phyloP scores from a whole-genome alignment of 1,140 invertebrate species.

The Polypedilum vanderplanki region DNA sequence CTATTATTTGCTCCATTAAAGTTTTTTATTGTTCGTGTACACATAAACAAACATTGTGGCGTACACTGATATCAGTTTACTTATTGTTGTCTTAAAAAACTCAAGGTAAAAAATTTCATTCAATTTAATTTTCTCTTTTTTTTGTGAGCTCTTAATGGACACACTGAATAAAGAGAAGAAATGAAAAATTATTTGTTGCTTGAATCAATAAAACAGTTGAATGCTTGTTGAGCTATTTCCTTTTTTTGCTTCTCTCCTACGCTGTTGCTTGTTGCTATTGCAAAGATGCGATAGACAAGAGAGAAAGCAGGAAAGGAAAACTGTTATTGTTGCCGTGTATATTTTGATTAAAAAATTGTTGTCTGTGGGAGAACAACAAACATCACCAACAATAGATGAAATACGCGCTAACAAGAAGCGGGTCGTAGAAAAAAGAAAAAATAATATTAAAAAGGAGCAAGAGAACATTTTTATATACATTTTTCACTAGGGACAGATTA shows the following conservation, averaged over 20 bases:
- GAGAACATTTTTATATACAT: no score
- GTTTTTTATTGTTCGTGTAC: no score
- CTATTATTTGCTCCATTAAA: no score
- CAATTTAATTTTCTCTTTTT: conserved; percentile 28
- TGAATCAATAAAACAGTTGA: conserved; percentile 26
- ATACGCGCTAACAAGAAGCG: neutral
- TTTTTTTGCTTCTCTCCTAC: neutral
- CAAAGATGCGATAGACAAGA: neutral
- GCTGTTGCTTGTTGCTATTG: neutral
- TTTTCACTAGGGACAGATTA: neutral
- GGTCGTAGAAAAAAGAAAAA: no score
- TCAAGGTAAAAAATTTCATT: no score
- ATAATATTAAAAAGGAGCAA: no score
- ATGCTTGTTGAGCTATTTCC: neutral
- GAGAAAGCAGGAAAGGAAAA: neutral
- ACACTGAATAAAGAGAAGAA: neutral
- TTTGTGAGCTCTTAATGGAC: conserved; percentile 22
- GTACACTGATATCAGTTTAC: no score
- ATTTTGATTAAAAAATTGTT: conserved; percentile 10
- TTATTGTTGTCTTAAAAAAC: no score
- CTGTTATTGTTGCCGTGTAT: conserved; percentile 12
- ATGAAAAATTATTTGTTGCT: conserved; percentile 24
- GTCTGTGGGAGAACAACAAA: neutral
- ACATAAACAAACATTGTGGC: no score
- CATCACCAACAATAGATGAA: neutral